A percentile compares a stretch with the other conserved stretches of the same genome.
These are phyloP conservation scores for Petrocephalus sullivani DNA, from an alignment of 2,797 vertebrate species.

Conservation along the genomic window DNA sequence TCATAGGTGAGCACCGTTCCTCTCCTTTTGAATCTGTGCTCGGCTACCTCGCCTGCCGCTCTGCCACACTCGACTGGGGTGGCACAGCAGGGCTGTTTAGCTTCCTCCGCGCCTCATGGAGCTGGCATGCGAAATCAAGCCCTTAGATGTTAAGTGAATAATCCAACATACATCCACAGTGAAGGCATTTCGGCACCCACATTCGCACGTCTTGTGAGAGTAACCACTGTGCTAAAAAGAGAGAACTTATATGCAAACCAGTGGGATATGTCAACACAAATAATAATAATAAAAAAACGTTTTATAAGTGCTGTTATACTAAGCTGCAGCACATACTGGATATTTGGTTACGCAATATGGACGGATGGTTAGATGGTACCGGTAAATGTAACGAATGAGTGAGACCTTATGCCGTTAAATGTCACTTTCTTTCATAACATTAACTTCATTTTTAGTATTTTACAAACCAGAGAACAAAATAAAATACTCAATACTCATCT, in stretches of 20 bases:
- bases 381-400: not conserved
- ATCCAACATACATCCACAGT: not conserved
- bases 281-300: not conserved
- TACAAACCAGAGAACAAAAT: not conserved
- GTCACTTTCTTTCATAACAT: not conserved
- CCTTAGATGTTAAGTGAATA: not conserved
- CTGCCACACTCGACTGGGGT: not conserved
- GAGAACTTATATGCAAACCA: too few species aligned
- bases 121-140: not conserved
- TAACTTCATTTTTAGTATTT: not conserved
- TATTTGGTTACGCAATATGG: not conserved
- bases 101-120: not conserved
- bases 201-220: not conserved
- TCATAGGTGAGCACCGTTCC: conserved; percentile 13
- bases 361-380: not conserved
- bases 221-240: not conserved
- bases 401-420: not conserved
- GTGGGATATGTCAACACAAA: too few species aligned
- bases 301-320: not conserved
- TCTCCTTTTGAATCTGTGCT: not conserved
- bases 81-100: not conserved
- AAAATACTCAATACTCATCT: not conserved
- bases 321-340: not conserved
- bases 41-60: not conserved
- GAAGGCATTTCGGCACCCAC: not conserved